Percentiles rank a stretch among this genome's conserved stretches.
Evolutionary conservation across 2,113 vertebrate species (phyloP).

Genomic region (Paraplagusia blochii): DNA sequence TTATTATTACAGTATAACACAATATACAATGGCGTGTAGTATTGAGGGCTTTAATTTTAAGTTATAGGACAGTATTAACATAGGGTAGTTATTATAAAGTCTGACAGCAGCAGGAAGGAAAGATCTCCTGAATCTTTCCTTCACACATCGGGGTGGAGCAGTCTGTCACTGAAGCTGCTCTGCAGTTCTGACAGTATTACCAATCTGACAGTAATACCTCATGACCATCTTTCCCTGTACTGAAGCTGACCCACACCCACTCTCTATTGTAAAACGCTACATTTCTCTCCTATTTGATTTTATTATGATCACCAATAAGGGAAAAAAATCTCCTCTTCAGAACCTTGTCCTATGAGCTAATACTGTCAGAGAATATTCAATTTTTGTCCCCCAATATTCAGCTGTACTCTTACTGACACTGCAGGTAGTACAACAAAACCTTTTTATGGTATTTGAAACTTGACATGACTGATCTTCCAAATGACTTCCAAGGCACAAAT

Average conservation of each 20-base stretch:
- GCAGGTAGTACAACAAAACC: conserved; percentile 17
- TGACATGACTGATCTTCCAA: not conserved
- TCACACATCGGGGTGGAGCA: too few species aligned
- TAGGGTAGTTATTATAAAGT: too few species aligned
- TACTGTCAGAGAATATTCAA: conserved; percentile 13
- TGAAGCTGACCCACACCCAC: conserved; percentile 57
- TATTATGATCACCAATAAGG: conserved; percentile 26
- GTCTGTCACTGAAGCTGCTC: too few species aligned
- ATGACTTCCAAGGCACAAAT: not conserved
- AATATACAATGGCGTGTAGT: too few species aligned
- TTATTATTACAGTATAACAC: too few species aligned
- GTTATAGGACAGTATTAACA: too few species aligned
- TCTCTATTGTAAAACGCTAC: conserved; percentile 59
- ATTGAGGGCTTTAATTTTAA: too few species aligned
- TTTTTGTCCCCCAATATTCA: conserved; percentile 22
- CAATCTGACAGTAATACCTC: too few species aligned
- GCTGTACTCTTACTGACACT: conserved; percentile 7
- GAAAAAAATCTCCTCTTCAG: conserved; percentile 26
- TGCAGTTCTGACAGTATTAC: too few species aligned
- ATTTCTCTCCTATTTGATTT: conserved; percentile 23
- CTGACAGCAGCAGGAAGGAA: too few species aligned
- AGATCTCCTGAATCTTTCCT: too few species aligned
- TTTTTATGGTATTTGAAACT: conserved; percentile 4
- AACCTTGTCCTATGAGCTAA: conserved; percentile 20
- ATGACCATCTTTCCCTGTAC: conserved; percentile 51